Percentiles rank a stretch among this genome's conserved stretches.
These are phyloP conservation scores for Columba janthina DNA, from an alignment of 2,113 vertebrate genomes.

Conservation along the genomic window DNA sequence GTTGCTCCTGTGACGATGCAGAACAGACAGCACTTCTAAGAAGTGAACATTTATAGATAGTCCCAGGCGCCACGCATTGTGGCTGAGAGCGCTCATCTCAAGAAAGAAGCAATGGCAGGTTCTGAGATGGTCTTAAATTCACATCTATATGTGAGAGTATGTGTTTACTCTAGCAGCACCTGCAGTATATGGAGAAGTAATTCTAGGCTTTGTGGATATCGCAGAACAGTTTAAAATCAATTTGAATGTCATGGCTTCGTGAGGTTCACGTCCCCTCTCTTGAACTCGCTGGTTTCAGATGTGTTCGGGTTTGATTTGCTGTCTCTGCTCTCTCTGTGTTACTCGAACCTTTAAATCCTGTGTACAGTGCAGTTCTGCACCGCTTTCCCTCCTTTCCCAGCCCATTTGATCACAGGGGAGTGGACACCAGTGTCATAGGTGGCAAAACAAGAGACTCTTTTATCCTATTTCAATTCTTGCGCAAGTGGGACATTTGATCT, in stretches of 20 bases:
- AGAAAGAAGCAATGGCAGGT: not conserved
- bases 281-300: not conserved
- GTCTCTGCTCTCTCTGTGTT: not conserved
- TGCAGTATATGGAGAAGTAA: not conserved
- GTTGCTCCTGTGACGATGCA: not conserved
- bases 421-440: not conserved
- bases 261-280: not conserved
- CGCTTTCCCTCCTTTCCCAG: not conserved
- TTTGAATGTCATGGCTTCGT: not conserved
- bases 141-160: not conserved
- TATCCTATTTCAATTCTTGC: not conserved
- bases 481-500: not conserved
- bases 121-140: not conserved
- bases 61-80: not conserved
- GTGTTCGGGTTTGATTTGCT: not conserved
- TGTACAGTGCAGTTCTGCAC: not conserved
- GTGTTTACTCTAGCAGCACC: not conserved
- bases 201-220: not conserved
- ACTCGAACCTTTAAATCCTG: not conserved
- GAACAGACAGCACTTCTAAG: not conserved
- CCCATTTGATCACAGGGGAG: not conserved
- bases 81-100: not conserved
- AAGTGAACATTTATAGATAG: not conserved
- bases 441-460: not conserved
- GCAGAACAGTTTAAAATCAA: not conserved